Evolutionary conservation across 2,113 vertebrate genomes (phyloP).

Genomic region (Leucopternis melanops): DNA sequence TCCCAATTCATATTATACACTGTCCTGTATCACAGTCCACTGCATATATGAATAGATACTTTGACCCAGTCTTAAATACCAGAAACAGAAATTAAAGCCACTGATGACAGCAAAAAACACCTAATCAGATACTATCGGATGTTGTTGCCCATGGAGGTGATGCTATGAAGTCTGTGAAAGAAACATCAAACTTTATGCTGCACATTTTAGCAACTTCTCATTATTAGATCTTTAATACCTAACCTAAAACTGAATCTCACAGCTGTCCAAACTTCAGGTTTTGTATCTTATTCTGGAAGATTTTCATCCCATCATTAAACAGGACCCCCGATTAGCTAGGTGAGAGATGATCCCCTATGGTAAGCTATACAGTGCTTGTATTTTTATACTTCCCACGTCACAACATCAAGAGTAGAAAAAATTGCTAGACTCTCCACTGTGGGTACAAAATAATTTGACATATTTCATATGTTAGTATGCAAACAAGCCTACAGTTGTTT

Average conservation of each 20-base stretch:
- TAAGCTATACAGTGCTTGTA: neutral
- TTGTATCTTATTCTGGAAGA: neutral
- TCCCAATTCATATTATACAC: fast-evolving
- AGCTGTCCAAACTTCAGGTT: neutral
- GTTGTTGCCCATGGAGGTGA: neutral
- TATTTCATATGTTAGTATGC: neutral
- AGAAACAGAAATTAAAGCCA: neutral
- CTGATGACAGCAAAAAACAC: neutral
- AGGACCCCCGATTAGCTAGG: neutral
- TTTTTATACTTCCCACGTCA: neutral
- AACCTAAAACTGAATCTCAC: neutral
- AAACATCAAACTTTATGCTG: neutral
- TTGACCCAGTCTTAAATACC: neutral
- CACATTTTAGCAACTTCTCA: neutral
- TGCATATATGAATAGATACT: neutral
- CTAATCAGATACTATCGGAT: neutral
- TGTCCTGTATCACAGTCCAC: neutral
- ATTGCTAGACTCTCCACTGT: neutral
- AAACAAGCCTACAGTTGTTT: neutral
- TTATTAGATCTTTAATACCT: neutral
- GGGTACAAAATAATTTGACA: neutral
- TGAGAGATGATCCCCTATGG: neutral
- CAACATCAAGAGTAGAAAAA: neutral
- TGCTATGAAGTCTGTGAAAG: neutral
- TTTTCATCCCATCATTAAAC: neutral